A percentile compares a stretch with the other conserved stretches of the same genome.
Evolutionary conservation across 1,140 invertebrate species (phyloP).

Genomic region (Apis mellifera): Amel_HAv3.1 CM009946.2:4210501-4211000

Average conservation of each 20-base stretch:
- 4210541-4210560: slow-evolving; percentile 28
- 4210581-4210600: slow-evolving; percentile 68
- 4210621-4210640: slow-evolving; percentile 55
- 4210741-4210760: rapidly evolving
- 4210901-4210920: too few relatives aligned
- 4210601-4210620: slow-evolving; percentile 74
- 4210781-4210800: too few relatives aligned
- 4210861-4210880: too few relatives aligned
- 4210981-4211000: too few relatives aligned
- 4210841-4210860: too few relatives aligned
- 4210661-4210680: slow-evolving; percentile 74
- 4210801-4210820: too few relatives aligned
- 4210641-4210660: slow-evolving; percentile 79
- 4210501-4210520: slow-evolving; percentile 32
- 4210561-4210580: slow-evolving; percentile 64
- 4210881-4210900: too few relatives aligned
- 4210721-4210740: slow-evolving; percentile 79
- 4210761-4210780: not conserved
- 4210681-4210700: slow-evolving; percentile 59
- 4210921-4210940: too few relatives aligned
- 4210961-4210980: too few relatives aligned
- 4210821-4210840: too few relatives aligned
- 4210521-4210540: slow-evolving; percentile 49
- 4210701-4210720: slow-evolving; percentile 77
- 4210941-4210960: too few relatives aligned